Base-by-base conservation (phyloP, 2,797 vertebrate species). In the Emys orbicularis region DNA sequence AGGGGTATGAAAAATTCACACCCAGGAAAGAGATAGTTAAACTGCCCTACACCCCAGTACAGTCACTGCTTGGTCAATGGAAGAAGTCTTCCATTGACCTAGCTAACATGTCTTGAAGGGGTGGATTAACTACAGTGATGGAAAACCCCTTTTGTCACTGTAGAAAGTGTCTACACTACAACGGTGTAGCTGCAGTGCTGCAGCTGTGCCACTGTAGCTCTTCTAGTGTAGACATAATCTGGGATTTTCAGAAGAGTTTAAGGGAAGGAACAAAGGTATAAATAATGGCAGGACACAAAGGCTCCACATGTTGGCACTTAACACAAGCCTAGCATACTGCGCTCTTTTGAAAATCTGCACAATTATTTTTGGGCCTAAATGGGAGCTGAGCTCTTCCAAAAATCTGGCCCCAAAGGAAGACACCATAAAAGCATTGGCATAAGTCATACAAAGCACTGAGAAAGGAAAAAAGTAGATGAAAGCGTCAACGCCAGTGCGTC, bases 401-500 rank as follows among this genome's bases (percentile, higher is more conserved):
- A 76, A 44, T 9, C 37, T 76, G 41, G 41, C 47, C 7, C 15
- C 27, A 4, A 79, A 27, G 54, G 41, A 94, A 90, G 90, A 90
- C 23, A 52, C 5, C 52, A 56, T 59, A 79, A 86, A 93, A 54
- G 11, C 2, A 27, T 76, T 92, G 16, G 72, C 54, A 95, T 37
- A 95, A 90, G 19, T 52, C 18, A 68, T 61, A 80, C 84, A 91
- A 50, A 89, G 84, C 84, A 93, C 59, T 31, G 92, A 87, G 53
- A 61, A 87, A 91, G 87, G 81, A 16, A 91, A 12, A 1, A 79
- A 5, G 7, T 47, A 83, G 1, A 6, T 2, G 19, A 79, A 10
- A 80, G 37, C 72, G 87, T 95, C 53, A 80, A 44, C 2, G 6
- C 5, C 84, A 44, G 49, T 21, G 34, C 34, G 52, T 77, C 52